These are phyloP conservation scores for Toxonevra muliebris DNA, from an alignment of 2,888 invertebrate genomes.

Conservation along the genomic window DNA sequence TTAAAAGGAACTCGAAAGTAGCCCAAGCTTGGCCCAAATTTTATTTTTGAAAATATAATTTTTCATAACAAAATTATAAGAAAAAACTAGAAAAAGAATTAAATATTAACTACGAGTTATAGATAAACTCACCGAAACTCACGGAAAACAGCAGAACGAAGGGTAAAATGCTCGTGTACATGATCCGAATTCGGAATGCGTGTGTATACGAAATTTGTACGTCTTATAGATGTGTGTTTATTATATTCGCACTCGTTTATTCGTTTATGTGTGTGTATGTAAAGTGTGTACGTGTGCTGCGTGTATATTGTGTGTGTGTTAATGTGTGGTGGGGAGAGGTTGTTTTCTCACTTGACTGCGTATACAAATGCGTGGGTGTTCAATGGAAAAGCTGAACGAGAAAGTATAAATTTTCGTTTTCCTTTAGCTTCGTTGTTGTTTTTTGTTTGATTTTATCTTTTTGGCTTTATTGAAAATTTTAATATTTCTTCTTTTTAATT, in stretches of 20 bases:
- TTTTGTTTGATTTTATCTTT: conserved; percentile 29
- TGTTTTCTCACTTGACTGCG: conserved; percentile 25
- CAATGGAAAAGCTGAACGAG: conserved; percentile 19
- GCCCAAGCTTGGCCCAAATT: too few relatives aligned
- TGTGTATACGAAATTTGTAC: conserved; percentile 42
- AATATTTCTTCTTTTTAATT: conserved; percentile 4
- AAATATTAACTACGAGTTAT: too few relatives aligned
- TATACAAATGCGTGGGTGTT: conserved; percentile 38
- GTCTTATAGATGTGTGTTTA: conserved; percentile 17
- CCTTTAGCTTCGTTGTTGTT: conserved; percentile 20
- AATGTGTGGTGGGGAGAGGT: too few relatives aligned
- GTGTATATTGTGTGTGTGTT: not conserved
- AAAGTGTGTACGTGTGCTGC: conserved; percentile 5
- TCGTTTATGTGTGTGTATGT: conserved; percentile 7
- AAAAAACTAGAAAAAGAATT: too few relatives aligned
- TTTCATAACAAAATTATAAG: too few relatives aligned
- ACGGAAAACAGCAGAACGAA: conserved; percentile 53
- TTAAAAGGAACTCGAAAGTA: too few relatives aligned
- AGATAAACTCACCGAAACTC: conserved; percentile 45
- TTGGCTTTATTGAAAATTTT: conserved; percentile 22
- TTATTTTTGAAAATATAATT: too few relatives aligned
- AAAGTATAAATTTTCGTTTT: conserved; percentile 13
- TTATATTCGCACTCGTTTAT: not conserved
- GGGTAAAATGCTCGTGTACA: conserved; percentile 41
- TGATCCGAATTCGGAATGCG: conserved; percentile 36